These are phyloP conservation scores for Cataglyphis rosenhaueri DNA, from an alignment of 2,888 invertebrate genomes.

Conservation along the genomic window DNA sequence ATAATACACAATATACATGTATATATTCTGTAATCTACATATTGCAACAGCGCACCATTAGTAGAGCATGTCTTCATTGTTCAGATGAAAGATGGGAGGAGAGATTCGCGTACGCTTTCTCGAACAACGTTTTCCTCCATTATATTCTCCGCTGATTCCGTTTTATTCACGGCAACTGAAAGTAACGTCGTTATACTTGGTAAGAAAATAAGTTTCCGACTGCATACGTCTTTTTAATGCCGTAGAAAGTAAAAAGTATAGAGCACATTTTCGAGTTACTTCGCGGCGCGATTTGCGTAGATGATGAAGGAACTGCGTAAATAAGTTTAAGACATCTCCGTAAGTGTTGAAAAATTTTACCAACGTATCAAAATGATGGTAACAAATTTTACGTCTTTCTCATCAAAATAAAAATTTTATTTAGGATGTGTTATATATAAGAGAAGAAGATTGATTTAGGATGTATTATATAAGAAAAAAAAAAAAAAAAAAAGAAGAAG, in stretches of 20 bases:
- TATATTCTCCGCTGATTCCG: conserved; percentile 28
- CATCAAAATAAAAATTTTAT: conserved; percentile 1
- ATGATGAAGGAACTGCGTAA: conserved; percentile 25
- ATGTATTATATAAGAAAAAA: neutral
- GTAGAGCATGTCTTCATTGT: conserved; percentile 56
- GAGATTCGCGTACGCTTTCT: conserved; percentile 29
- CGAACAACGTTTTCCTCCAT: conserved; percentile 29
- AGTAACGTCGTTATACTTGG: conserved; percentile 37
- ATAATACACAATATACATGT: conserved; percentile 52
- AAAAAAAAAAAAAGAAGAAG: neutral
- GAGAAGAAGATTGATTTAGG: neutral
- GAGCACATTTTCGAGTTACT: conserved; percentile 16
- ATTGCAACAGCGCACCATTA: conserved; percentile 48
- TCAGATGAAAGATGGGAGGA: neutral
- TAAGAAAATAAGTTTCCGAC: conserved; percentile 36
- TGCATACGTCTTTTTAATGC: conserved; percentile 7
- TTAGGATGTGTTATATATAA: neutral
- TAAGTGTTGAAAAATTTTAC: conserved; percentile 4
- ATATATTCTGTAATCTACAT: conserved; percentile 49
- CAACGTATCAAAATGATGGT: neutral
- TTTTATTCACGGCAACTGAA: conserved; percentile 27
- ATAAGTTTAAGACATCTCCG: neutral
- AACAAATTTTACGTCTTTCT: neutral
- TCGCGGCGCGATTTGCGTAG: conserved; percentile 13
- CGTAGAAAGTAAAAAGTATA: neutral